A percentile compares a stretch with the other conserved stretches of the same genome.
These are phyloP conservation scores for Oreocharis arfaki DNA, from an alignment of 2,113 vertebrate species.

Conservation along the genomic window DNA sequence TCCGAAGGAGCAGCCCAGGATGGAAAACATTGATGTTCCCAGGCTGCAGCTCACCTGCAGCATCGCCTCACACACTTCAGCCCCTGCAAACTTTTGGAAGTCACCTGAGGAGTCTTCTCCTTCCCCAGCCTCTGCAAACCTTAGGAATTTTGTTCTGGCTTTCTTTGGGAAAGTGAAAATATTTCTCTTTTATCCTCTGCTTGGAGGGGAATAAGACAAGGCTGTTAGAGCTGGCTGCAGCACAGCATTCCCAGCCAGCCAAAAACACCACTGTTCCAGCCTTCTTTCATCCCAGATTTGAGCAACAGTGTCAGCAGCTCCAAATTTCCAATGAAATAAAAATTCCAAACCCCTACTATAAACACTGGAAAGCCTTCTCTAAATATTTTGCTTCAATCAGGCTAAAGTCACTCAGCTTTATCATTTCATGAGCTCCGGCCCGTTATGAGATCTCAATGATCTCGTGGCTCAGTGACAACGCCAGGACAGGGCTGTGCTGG, in stretches of 20 bases:
- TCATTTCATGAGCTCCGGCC: not conserved
- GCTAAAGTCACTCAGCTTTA: not conserved
- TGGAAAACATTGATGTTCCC: rapidly evolving
- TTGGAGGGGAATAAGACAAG: conserved; percentile 42
- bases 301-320: conserved; percentile 45
- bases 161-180: conserved; percentile 8
- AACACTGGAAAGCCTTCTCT: conserved; percentile 51
- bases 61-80: not conserved
- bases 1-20: not conserved
- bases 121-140: not conserved
- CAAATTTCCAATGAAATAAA: conserved; percentile 55
- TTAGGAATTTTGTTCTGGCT: not conserved
- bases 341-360: conserved; percentile 43
- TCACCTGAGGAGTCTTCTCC: not conserved
- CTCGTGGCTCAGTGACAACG: not conserved
- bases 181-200: conserved; percentile 34
- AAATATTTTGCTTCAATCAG: conserved; percentile 53
- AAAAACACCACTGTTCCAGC: conserved; percentile 35
- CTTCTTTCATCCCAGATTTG: conserved; percentile 51
- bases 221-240: conserved; percentile 46
- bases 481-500: not conserved
- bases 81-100: not conserved
- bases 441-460: rapidly evolving
- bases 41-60: not conserved
- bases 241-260: conserved; percentile 17